A percentile compares a stretch with the other conserved stretches of the same genome.
Evolutionary conservation across 2,113 vertebrate genomes (phyloP).

Genomic region (Oxyruncus cristatus): DNA sequence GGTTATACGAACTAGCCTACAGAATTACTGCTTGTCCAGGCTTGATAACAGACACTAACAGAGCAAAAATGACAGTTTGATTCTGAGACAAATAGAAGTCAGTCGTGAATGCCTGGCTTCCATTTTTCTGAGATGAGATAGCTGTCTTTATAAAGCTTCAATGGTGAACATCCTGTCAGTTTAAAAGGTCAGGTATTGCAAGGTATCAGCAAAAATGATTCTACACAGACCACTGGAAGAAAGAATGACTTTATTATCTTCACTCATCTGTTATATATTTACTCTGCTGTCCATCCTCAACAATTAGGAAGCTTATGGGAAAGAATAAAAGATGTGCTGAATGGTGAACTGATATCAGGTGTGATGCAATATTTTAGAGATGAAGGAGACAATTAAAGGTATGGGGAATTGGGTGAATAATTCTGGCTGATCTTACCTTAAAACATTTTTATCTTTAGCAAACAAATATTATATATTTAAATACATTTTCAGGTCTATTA

Average conservation of each 20-base stretch:
- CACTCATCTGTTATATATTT: conserved; percentile 62
- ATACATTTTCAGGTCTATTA: neutral
- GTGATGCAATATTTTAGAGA: neutral
- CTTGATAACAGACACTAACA: conserved; percentile 68
- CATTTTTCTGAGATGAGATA: conserved; percentile 71
- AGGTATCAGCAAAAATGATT: conserved; percentile 69
- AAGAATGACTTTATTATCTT: conserved; percentile 69
- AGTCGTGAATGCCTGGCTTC: conserved; percentile 67
- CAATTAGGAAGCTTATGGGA: conserved; percentile 47
- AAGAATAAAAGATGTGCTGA: conserved; percentile 11
- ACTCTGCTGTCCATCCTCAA: conserved; percentile 2
- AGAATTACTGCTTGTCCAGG: conserved; percentile 71
- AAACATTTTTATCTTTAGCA: neutral
- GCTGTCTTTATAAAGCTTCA: conserved; percentile 70
- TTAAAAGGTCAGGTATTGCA: conserved; percentile 75
- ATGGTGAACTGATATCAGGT: neutral
- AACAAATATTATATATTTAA: neutral
- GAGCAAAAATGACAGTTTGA: conserved; percentile 75
- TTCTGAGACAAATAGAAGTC: conserved; percentile 74
- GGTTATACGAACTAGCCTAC: conserved; percentile 68
- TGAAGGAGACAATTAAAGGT: neutral
- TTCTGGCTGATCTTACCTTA: neutral
- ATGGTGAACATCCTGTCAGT: conserved; percentile 69
- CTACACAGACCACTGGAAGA: conserved; percentile 47
- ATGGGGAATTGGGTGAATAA: neutral